These are phyloP conservation scores for Vidua chalybeata DNA, from an alignment of 2,113 vertebrate species.

Conservation along the genomic window DNA sequence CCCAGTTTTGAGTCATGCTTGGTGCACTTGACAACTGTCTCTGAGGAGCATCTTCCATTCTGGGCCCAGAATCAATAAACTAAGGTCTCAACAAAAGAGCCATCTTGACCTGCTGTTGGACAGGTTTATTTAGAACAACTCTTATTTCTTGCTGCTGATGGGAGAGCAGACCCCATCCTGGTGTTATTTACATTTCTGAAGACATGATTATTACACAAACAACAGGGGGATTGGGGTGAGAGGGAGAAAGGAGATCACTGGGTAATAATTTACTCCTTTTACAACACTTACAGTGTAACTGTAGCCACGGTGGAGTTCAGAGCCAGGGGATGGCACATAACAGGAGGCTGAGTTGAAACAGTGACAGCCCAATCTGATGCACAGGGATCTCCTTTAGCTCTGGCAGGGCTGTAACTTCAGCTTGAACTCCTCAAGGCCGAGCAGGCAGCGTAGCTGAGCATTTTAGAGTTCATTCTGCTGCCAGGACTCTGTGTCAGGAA, in stretches of 20 bases:
- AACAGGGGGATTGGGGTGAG: neutral
- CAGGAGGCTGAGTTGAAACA: neutral
- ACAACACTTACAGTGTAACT: neutral
- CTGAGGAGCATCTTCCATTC: neutral
- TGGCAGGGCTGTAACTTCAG: neutral
- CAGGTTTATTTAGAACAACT: slow-evolving; percentile 57
- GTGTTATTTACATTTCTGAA: slow-evolving; percentile 39
- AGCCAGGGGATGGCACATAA: neutral
- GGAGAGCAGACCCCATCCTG: neutral
- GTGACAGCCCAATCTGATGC: neutral
- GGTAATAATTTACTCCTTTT: neutral
- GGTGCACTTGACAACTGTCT: rapidly evolving
- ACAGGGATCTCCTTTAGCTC: neutral
- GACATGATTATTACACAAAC: slow-evolving; percentile 8
- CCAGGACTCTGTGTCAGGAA: neutral
- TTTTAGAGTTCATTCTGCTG: neutral
- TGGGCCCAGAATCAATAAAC: neutral
- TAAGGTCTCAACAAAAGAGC: neutral
- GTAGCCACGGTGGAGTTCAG: neutral
- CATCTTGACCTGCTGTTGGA: slow-evolving; percentile 57
- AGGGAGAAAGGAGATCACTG: neutral
- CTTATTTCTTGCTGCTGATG: neutral
- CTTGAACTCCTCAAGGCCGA: neutral
- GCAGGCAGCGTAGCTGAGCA: neutral
- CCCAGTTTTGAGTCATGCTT: neutral